A percentile compares a stretch with the other conserved stretches of the same genome.
These are phyloP conservation scores for Pogonus chalceus DNA, from an alignment of 1,140 invertebrate species.

Conservation along the genomic window DNA sequence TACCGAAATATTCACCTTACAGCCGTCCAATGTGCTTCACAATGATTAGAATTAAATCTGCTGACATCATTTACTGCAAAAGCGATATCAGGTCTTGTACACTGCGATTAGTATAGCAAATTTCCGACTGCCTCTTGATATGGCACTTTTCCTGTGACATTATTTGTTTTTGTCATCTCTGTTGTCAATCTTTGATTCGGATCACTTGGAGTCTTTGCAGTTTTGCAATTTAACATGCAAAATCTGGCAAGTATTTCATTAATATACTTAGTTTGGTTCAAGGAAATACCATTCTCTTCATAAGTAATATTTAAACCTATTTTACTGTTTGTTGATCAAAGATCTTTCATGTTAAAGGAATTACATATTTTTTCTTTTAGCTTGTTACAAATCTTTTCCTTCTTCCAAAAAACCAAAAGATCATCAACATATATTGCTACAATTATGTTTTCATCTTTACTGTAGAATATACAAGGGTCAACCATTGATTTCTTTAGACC, in stretches of 20 bases:
- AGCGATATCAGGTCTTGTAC: conserved; percentile 14
- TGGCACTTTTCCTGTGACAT: conserved; percentile 1
- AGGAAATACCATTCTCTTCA: not conserved
- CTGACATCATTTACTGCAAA: conserved; percentile 11
- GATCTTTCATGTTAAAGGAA: conserved; percentile 13
- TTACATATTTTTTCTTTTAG: conserved; percentile 8
- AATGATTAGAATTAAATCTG: conserved; percentile 11
- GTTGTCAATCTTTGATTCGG: conserved; percentile 10
- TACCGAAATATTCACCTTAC: not conserved
- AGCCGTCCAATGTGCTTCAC: conserved; percentile 7
- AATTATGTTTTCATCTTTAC: conserved; percentile 14
- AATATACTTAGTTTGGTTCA: conserved; percentile 8
- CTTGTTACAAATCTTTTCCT: conserved; percentile 8
- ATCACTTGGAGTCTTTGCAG: conserved; percentile 8
- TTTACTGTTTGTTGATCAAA: conserved; percentile 6
- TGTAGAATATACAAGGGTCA: conserved; percentile 30
- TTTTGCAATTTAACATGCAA: conserved; percentile 12
- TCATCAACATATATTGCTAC: conserved; percentile 28
- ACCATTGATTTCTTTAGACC: conserved; percentile 17
- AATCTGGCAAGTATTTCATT: conserved; percentile 1
- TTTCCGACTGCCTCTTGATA: conserved; percentile 9
- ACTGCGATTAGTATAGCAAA: conserved; percentile 11
- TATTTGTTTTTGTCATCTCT: conserved; percentile 3
- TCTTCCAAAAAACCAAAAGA: conserved; percentile 23
- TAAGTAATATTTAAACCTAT: conserved; percentile 14